These are phyloP conservation scores for Murina feae DNA, from an alignment of 2,113 vertebrate species.

Conservation along the genomic window DNA sequence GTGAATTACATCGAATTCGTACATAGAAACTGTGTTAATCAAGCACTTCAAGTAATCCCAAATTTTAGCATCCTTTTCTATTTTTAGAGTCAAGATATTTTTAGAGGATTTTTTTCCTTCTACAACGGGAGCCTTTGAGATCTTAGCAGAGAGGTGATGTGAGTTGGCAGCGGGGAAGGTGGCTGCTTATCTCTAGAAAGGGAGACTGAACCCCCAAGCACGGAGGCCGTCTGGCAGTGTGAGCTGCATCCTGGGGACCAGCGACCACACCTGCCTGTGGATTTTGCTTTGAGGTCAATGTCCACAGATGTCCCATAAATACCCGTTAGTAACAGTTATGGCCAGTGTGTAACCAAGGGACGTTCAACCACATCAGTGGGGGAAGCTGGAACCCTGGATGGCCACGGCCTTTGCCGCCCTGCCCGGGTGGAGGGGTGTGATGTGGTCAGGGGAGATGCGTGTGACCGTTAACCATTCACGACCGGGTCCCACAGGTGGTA, in stretches of 20 bases:
- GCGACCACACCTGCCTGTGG: background rate
- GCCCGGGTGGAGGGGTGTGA: background rate
- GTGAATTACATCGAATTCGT: background rate
- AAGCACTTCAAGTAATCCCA: background rate
- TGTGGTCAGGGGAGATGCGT: rapidly evolving
- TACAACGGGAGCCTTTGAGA: constrained; percentile 18
- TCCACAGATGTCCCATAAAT: background rate
- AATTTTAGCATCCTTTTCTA: background rate
- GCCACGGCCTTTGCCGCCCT: background rate
- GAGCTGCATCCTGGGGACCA: background rate
- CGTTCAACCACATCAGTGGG: background rate
- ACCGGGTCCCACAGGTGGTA: rapidly evolving
- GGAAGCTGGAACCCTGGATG: background rate
- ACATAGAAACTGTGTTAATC: background rate
- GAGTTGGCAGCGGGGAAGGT: constrained; percentile 8
- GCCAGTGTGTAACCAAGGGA: background rate
- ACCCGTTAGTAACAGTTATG: background rate
- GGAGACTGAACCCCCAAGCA: background rate
- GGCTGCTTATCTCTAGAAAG: constrained; percentile 59
- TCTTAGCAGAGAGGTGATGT: background rate
- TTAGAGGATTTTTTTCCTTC: constrained; percentile 46
- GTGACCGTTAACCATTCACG: rapidly evolving
- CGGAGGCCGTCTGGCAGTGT: background rate
- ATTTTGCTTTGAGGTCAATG: background rate
- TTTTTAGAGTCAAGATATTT: constrained; percentile 42